A percentile compares a stretch with the other conserved stretches of the same genome.
phyloP scores from a whole-genome alignment of 2,113 vertebrate genomes.

The Protobothrops flavoviridis region DNA sequence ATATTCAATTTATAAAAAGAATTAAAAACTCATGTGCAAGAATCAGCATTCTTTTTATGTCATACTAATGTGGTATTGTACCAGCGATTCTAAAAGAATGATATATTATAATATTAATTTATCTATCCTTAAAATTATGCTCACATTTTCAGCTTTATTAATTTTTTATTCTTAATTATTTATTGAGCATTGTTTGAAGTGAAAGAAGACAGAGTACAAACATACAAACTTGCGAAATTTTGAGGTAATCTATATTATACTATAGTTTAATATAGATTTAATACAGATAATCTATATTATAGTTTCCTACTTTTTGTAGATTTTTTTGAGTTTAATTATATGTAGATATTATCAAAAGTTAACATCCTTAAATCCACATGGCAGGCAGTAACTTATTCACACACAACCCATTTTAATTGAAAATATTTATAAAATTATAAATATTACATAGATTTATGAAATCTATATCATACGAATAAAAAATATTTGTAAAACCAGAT shows the following conservation, averaged over 20 bases:
- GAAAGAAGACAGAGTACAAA: conserved; percentile 13
- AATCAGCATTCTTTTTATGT: conserved; percentile 25
- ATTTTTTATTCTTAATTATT: conserved; percentile 20
- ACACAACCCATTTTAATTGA: not conserved
- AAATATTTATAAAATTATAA: not conserved
- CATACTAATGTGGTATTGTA: conserved; percentile 32
- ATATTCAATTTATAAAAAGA: conserved; percentile 18
- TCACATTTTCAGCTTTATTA: conserved; percentile 13
- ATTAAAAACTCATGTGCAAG: conserved; percentile 29
- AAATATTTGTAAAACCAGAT: conserved; percentile 3
- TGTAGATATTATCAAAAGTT: not conserved
- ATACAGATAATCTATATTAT: not conserved
- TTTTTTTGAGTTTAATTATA: not conserved
- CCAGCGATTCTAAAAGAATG: not conserved
- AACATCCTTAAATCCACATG: not conserved
- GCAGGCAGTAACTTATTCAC: not conserved
- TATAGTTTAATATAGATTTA: not conserved
- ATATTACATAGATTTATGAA: not conserved
- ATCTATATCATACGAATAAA: not conserved
- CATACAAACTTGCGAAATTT: conserved; percentile 20
- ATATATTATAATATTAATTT: conserved; percentile 16
- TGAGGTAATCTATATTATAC: not conserved
- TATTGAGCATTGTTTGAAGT: conserved; percentile 28
- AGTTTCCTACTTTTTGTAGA: not conserved
- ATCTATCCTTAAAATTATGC: conserved; percentile 14